Percentiles rank a stretch among this genome's conserved stretches.
phyloP scores from a whole-genome alignment of 2,113 vertebrate species.

The Lamprotornis superbus region DNA sequence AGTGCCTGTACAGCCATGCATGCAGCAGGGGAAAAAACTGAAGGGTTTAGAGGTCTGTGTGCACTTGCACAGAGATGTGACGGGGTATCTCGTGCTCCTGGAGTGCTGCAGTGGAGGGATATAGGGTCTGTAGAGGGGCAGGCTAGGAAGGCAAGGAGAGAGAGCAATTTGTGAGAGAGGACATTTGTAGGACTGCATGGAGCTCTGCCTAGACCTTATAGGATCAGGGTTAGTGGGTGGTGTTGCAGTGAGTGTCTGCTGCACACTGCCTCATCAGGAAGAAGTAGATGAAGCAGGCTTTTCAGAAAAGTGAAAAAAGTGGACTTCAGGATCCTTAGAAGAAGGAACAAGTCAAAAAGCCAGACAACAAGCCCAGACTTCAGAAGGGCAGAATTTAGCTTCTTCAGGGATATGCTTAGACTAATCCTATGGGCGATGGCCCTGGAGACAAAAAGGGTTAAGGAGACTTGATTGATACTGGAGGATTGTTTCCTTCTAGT shows the following conservation, averaged over 20 bases:
- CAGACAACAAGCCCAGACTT: background rate
- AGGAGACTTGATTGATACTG: background rate
- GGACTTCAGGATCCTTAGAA: background rate
- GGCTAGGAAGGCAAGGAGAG: background rate
- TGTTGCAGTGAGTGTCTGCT: background rate
- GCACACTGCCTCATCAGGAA: background rate
- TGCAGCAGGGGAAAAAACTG: background rate
- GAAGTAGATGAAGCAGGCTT: background rate
- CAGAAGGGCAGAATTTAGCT: background rate
- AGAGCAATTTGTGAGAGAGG: background rate
- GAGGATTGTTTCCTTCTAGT: background rate
- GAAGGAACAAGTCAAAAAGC: background rate
- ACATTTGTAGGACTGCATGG: background rate
- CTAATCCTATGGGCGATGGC: background rate
- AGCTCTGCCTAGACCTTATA: background rate
- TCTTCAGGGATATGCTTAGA: background rate
- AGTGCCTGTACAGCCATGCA: background rate
- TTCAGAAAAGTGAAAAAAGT: background rate
- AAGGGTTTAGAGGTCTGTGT: background rate
- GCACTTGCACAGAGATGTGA: background rate
- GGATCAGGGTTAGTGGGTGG: background rate
- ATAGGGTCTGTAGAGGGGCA: background rate
- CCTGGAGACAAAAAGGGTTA: background rate
- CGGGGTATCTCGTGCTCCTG: background rate
- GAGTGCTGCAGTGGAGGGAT: background rate